Conservation (phyloP, 1,140 invertebrate genomes). For the Xylocopa sonorina region DNA sequence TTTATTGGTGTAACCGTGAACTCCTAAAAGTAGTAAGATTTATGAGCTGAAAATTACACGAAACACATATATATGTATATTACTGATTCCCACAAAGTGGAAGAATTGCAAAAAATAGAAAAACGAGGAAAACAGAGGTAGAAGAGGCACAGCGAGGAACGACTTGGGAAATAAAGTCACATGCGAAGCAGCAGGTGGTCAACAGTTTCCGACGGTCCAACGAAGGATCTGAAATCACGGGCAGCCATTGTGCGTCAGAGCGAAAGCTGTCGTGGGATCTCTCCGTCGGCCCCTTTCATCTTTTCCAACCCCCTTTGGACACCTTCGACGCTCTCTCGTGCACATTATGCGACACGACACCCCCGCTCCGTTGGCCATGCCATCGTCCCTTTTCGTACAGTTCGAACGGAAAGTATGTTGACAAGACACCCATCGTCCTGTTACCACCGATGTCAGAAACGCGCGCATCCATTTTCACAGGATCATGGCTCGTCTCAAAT, state of each 20-base stretch:
- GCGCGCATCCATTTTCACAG: neutral
- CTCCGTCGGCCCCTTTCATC: constrained; percentile 78
- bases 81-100: too few relatives aligned
- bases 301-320: constrained; percentile 65
- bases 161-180: constrained; percentile 78
- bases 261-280: constrained; percentile 74
- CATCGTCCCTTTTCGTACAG: constrained; percentile 12
- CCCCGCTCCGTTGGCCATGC: constrained; percentile 28
- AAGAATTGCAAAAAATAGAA: too few relatives aligned
- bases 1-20: too few relatives aligned
- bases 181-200: constrained; percentile 78
- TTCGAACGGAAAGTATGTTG: constrained; percentile 51
- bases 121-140: too few relatives aligned
- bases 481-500: neutral
- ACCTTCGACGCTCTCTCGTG: constrained; percentile 54
- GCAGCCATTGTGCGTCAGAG: constrained; percentile 70
- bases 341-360: constrained; percentile 58
- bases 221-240: constrained; percentile 69
- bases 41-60: too few relatives aligned
- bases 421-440: constrained; percentile 24
- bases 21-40: too few relatives aligned
- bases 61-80: too few relatives aligned
- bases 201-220: constrained; percentile 68
- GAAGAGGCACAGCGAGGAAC: constrained; percentile 5
- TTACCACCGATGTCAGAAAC: constrained; percentile 13